These are phyloP conservation scores for Zaprionus kolodkinae DNA, from an alignment of 1,140 invertebrate genomes.

Conservation along the genomic window DNA sequence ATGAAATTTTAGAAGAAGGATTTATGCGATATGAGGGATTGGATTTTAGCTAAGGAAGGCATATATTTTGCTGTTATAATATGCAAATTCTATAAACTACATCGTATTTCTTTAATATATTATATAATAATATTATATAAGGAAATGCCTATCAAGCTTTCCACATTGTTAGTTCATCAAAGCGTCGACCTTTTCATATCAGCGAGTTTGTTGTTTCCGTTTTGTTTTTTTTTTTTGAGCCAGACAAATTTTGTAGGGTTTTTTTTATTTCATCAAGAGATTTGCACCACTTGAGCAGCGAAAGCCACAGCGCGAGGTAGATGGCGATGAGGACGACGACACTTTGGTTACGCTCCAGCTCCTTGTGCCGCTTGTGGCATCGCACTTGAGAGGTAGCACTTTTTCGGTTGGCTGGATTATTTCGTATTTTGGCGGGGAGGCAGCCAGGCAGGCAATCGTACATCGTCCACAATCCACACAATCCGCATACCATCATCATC, in stretches of 20 bases:
- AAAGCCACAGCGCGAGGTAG: constrained; percentile 51
- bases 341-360: constrained; percentile 79
- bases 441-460: constrained; percentile 36
- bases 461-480: constrained; percentile 50
- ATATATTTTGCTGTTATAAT: too few relatives aligned
- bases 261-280: constrained; percentile 83
- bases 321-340: constrained; percentile 46
- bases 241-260: constrained; percentile 74
- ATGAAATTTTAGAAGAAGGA: too few relatives aligned
- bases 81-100: too few relatives aligned
- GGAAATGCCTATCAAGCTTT: background rate
- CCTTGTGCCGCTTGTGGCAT: constrained; percentile 25
- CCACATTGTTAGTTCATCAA: background rate
- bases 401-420: constrained; percentile 72
- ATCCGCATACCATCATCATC: constrained; percentile 69
- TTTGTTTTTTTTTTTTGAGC: background rate
- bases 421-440: constrained; percentile 13
- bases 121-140: background rate
- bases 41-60: too few relatives aligned
- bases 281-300: constrained; percentile 75
- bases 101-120: too few relatives aligned
- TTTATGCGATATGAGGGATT: too few relatives aligned
- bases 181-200: background rate
- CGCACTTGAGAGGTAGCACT: constrained; percentile 58
- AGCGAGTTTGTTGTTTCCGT: background rate